Conservation (phyloP, 2,888 invertebrate genomes). For the Eucera pruinosa region DNA sequence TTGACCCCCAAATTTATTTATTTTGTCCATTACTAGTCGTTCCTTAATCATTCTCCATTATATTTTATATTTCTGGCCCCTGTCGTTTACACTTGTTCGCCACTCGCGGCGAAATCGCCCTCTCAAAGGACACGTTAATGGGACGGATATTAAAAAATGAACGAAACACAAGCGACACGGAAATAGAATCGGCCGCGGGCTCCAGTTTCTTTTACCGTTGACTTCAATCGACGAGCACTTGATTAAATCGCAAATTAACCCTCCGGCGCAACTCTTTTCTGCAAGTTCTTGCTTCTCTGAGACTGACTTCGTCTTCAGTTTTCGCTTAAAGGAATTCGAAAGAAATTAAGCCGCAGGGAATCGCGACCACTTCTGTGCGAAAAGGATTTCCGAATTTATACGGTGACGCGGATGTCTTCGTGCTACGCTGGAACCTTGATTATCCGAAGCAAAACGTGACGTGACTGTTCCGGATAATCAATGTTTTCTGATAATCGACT, state of each 20-base stretch:
- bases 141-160: constrained; percentile 73
- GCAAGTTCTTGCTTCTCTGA: not conserved
- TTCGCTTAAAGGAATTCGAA: not conserved
- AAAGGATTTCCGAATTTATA: not conserved
- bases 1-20: not conserved
- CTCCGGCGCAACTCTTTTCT: not conserved
- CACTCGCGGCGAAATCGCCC: not conserved
- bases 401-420: too few species aligned
- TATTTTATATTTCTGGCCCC: too few species aligned
- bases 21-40: not conserved
- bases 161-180: constrained; percentile 49
- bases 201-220: not conserved
- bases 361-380: not conserved
- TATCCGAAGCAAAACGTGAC: too few species aligned
- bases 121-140: constrained; percentile 48
- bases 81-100: constrained; percentile 13
- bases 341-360: not conserved
- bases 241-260: constrained; percentile 51
- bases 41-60: constrained; percentile 4
- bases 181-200: constrained; percentile 21
- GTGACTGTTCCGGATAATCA: too few species aligned
- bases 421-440: too few species aligned
- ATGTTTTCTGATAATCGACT: too few species aligned
- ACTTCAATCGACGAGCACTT: constrained; percentile 16
- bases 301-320: not conserved